Evolutionary conservation across 2,113 vertebrate species (phyloP).

Genomic region (Vulpes lagopus): DNA sequence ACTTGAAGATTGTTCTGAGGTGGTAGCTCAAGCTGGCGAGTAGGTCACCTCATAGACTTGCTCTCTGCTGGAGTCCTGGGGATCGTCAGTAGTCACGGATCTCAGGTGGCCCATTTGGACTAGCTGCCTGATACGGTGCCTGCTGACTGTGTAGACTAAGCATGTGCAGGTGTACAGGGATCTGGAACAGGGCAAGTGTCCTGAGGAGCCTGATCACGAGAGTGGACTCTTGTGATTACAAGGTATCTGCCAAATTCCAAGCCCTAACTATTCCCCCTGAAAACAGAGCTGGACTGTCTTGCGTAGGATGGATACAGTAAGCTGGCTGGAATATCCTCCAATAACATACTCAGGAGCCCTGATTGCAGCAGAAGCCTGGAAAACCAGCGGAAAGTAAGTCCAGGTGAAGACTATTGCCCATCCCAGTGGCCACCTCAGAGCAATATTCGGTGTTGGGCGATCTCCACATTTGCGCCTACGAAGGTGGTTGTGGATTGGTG

Average conservation of each 20-base stretch:
- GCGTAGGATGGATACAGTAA: not conserved
- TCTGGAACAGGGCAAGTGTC: not conserved
- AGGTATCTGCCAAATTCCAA: not conserved
- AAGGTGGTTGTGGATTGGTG: not conserved
- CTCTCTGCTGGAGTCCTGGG: not conserved
- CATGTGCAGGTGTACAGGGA: not conserved
- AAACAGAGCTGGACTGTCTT: not conserved
- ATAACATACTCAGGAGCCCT: not conserved
- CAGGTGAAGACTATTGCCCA: not conserved
- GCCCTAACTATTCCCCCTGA: not conserved
- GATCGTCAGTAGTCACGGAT: not conserved
- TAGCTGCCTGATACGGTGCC: not conserved
- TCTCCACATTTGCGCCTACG: not conserved
- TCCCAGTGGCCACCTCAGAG: not conserved
- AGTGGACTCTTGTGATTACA: not conserved
- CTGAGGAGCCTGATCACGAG: not conserved
- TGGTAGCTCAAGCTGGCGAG: not conserved
- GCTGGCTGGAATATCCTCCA: too few species aligned
- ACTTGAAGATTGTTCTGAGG: not conserved
- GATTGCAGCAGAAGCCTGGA: not conserved
- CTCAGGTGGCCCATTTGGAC: not conserved
- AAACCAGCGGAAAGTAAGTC: not conserved
- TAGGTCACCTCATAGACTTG: not conserved
- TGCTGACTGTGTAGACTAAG: not conserved
- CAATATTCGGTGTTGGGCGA: not conserved